Evolutionary conservation across 1,140 invertebrate species (phyloP).

Genomic region (Bathynomus jamesi): DNA sequence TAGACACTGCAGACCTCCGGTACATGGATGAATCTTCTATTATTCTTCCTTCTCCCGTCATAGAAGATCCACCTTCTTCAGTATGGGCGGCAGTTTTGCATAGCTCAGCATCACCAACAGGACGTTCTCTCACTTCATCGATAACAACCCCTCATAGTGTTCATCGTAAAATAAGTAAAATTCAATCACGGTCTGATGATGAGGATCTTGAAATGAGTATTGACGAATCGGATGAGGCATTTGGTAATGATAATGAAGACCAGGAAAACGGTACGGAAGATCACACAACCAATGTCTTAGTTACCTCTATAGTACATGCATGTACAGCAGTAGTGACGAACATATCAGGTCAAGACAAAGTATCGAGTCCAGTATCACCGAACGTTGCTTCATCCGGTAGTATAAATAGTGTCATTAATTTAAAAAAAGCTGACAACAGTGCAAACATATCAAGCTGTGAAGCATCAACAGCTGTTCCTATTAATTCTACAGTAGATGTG

Average conservation of each 20-base stretch:
- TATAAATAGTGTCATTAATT: too few species aligned
- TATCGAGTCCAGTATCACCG: constrained; percentile 21
- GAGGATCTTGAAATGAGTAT: constrained; percentile 24
- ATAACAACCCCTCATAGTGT: constrained; percentile 56
- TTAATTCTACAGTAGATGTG: constrained; percentile 9
- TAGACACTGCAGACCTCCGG: constrained; percentile 70
- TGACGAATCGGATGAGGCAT: constrained; percentile 16
- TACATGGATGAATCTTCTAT: constrained; percentile 87
- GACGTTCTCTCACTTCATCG: constrained; percentile 39
- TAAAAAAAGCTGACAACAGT: too few species aligned
- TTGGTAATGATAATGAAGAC: constrained; percentile 20
- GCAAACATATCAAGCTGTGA: too few species aligned
- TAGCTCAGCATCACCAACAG: constrained; percentile 46
- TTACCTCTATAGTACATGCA: constrained; percentile 33
- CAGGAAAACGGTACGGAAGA: constrained; percentile 17
- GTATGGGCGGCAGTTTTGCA: constrained; percentile 33
- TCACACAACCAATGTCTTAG: constrained; percentile 30
- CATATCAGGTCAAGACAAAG: too few species aligned
- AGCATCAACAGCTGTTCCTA: not conserved
- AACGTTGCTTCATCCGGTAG: not conserved
- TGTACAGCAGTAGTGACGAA: too few species aligned
- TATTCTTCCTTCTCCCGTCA: constrained; percentile 59
- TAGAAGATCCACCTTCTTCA: constrained; percentile 62
- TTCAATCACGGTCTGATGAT: constrained; percentile 22
- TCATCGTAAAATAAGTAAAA: constrained; percentile 19